phyloP scores from a whole-genome alignment of 2,888 invertebrate genomes.

The Phasia obesa region DNA sequence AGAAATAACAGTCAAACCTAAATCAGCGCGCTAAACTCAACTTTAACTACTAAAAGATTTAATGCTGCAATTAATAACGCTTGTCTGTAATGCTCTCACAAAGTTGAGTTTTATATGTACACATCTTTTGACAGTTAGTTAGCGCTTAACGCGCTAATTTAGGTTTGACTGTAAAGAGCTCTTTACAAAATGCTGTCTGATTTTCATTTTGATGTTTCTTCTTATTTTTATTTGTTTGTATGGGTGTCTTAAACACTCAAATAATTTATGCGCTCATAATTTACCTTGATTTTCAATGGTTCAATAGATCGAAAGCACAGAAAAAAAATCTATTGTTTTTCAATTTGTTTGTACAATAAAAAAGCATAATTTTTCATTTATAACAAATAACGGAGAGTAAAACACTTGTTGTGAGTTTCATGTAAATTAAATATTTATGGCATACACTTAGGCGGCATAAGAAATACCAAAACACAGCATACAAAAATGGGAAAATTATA shows the following conservation, averaged over 20 bases:
- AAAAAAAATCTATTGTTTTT: conserved; percentile 59
- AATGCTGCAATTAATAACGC: too few relatives aligned
- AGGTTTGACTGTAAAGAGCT: too few relatives aligned
- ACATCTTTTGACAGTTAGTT: too few relatives aligned
- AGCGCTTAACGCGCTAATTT: too few relatives aligned
- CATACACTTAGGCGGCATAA: conserved; percentile 41
- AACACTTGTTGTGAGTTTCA: conserved; percentile 48
- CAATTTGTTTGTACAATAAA: conserved; percentile 48
- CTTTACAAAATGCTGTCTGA: conserved; percentile 9
- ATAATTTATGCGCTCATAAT: conserved; percentile 70
- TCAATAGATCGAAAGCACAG: neutral
- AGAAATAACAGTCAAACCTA: too few relatives aligned
- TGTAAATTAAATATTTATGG: conserved; percentile 51
- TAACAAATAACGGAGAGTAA: conserved; percentile 26
- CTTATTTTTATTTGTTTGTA: neutral
- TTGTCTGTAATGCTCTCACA: too few relatives aligned
- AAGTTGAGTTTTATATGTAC: too few relatives aligned
- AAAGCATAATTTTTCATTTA: conserved; percentile 37
- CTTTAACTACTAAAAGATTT: too few relatives aligned
- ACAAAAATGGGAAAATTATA: neutral
- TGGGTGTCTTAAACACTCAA: conserved; percentile 42
- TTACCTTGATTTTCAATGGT: conserved; percentile 67
- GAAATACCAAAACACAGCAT: neutral
- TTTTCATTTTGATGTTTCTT: conserved; percentile 2
- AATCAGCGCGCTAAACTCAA: too few relatives aligned